A percentile compares a stretch with the other conserved stretches of the same genome.
phyloP scores from a whole-genome alignment of 2,797 vertebrate genomes.

The Arctocebus calabarensis region DNA sequence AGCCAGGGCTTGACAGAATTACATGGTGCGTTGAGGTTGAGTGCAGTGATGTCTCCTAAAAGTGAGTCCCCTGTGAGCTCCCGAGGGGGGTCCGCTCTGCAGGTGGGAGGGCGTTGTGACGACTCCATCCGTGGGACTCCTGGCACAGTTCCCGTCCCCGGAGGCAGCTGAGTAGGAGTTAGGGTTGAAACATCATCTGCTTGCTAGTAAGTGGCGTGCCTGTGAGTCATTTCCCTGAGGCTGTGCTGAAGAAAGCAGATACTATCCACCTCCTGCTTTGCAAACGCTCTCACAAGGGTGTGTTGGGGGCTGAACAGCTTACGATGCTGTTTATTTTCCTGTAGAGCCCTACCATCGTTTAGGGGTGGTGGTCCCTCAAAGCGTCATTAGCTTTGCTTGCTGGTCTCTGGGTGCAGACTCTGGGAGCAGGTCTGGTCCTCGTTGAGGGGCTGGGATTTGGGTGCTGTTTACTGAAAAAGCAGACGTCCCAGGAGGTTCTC shows the following conservation, averaged over 20 bases:
- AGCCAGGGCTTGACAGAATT: accelerated
- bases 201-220: not conserved
- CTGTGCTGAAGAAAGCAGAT: no score
- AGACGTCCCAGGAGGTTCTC: not conserved
- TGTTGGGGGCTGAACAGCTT: not conserved
- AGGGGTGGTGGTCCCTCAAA: not conserved
- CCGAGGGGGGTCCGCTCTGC: not conserved
- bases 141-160: constrained; percentile 3
- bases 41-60: not conserved
- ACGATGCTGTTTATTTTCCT: accelerated
- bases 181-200: not conserved
- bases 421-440: not conserved
- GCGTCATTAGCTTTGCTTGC: not conserved
- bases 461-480: not conserved
- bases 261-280: not conserved
- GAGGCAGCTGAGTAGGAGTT: constrained; percentile 60
- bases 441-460: not conserved
- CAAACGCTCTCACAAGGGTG: no score
- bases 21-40: no score
- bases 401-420: no score
- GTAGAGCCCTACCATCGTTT: not conserved
- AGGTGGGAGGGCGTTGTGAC: constrained; percentile 57
- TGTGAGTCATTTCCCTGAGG: not conserved
- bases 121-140: constrained; percentile 25
- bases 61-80: not conserved